Base-by-base conservation (phyloP, 2,113 vertebrate species). In the Menidia beryllina region DNA sequence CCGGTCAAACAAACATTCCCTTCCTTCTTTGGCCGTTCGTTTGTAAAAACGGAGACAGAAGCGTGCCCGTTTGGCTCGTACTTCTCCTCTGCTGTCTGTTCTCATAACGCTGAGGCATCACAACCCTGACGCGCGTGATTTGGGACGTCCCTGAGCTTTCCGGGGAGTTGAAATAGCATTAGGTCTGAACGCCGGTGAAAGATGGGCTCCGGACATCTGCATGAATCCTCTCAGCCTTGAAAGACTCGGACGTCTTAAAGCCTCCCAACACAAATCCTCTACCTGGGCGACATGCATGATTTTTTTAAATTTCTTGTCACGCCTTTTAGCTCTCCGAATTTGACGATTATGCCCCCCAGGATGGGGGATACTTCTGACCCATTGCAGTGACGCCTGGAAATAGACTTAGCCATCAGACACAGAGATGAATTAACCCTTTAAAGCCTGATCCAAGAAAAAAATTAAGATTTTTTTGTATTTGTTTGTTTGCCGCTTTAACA, bases 41-140 rank as follows among this genome's bases (percentile, higher is more conserved):
- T 17, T 45, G 41, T n/a, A 6, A 45, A 45, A 4, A 45, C 41
- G 17, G 41, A 45, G 7, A 45, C 41, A n/a, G n/a, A n/a, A n/a
- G n/a, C n/a, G n/a, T n/a, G n/a, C n/a, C n/a, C n/a, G n/a, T n/a
- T 69, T 69, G 39, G 43, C 26, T 71, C 23, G 49, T n/a, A 17
- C 58, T 49, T 65, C 74, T 71, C 70, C 78, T 81, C 26, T 49
- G 62, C 75, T 87, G 72, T 75, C 82, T 8, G 38, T 49, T 83
- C 55, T 61, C 45, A 80, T 84, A 54, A 73, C 24, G 34, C 52
- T 64, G 51, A 76, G 57, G 43, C 69, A 72, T 24, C 39, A 55
- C 48, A 72, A 79, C 77, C 53, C 39, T 75, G 82, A 72, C 72
- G 57, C 6, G 10, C 57, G n/a, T 54, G 57, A 52, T 50, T 65